Evolutionary conservation across 37 sponge, comb jelly and placozoan genomes (phyloP), one percentile per base, ranked within the genome.

Genomic region (Beroe ovata): DNA sequence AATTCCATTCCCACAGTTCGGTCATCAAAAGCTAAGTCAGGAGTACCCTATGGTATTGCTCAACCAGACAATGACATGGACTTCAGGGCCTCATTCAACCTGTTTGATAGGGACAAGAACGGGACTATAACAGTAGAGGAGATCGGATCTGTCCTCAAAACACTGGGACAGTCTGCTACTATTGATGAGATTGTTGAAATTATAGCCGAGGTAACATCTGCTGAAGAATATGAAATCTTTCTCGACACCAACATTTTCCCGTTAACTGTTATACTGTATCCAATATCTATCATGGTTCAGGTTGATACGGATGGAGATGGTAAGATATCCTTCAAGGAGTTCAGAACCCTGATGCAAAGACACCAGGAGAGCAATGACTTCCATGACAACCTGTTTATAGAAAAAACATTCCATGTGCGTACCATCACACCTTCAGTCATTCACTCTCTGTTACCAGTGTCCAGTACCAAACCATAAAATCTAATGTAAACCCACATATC

Each of bases 301-400:
- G 34, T 66, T 19, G 92, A 92, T 30, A 59, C 37, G 22, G 92
- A 90, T 29, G 92, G 92, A 30, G 90, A 92, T 42, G 90, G 92
- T n/a, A 88, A 60, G 22, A 91, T 92, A 26, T 88, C 88, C 38
- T 88, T 89, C 40, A 81, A 88, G 18, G 93, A 92, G 63, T 92
- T 90, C 60, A 71, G 88, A 21, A 89, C 60, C 0, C 84, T 92
- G 91, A 90, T 92, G 91, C 16, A 66, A 18, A 26, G 69, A 18
- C 16, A 34, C 18, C 29, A 34, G 69, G 69, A 66, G 69, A 66
- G 36, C 30, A 66, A 66, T 30, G 69, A 66, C 8, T 8, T 29
- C 32, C 32, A 66, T 16, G 69, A 66, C 69, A 66, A 30, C 14
- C 35, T 34, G 36, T 30, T 66, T 8, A 18, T 66, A 16, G 69